Base-by-base conservation (phyloP, 1,140 invertebrate genomes). In the Argopecten irradians region DNA sequence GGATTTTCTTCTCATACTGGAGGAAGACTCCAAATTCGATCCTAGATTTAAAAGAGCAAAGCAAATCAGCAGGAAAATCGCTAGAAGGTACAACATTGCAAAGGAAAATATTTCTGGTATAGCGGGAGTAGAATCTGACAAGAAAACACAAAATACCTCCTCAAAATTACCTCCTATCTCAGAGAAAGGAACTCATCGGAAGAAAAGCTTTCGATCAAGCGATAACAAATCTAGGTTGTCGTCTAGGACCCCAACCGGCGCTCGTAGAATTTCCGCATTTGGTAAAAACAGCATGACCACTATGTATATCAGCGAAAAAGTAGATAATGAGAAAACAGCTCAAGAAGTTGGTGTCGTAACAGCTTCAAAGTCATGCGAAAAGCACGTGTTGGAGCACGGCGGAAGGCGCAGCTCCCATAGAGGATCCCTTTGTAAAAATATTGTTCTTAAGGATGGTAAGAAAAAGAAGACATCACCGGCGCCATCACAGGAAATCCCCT, bases 301-400 rank as follows among this genome's bases (percentile, higher is more conserved):
- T 71, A 28, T 71, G 22, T 16, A 71, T 71, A n/a, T 8, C 7
- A 71, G 13, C 55, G 55, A 71, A n/a, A 71, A 71, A 28, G n/a
- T 71, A n/a, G 55, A 71, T n/a, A 71, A 71, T 11, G 55, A 71
- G n/a, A 71, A 28, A 28, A 71, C 55, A 71, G 86, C 86, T 43
- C 34, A 46, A 32, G 86, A 89, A 71, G 86, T 87, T 22, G 84
- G 86, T 22, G 89, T 86, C 11, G 83, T 89, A 14, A 89, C 89
- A 19, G 84, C 87, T 46, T 89, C 89, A 33, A 85, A 82, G 34
- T 36, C 55, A 0, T 89, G 89, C 41, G 84, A 87, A 82, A 89
- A 86, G 22, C 84, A 86, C 55, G 55, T 89, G 32, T 46, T 82
- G 5, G 34, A 71, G n/a, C 87, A 88, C 3, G 2, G 28, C 41